These are phyloP conservation scores for Melanotus villosus DNA, from an alignment of 2,888 invertebrate genomes.

Conservation along the genomic window DNA sequence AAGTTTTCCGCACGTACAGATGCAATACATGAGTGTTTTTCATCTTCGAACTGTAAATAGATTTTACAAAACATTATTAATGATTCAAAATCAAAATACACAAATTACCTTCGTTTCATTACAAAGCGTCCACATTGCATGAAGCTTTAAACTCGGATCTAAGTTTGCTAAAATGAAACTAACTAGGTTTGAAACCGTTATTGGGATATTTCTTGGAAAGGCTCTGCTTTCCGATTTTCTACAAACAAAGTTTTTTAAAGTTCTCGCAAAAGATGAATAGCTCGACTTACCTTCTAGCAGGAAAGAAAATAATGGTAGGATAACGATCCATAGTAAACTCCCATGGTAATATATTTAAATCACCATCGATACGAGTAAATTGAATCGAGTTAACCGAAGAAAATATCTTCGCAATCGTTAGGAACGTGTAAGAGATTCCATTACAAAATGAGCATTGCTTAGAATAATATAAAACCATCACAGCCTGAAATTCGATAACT, in stretches of 20 bases:
- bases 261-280: slow-evolving; percentile 3
- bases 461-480: slow-evolving; percentile 84
- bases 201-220: slow-evolving; percentile 75
- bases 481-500: slow-evolving; percentile 72
- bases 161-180: slow-evolving; percentile 83
- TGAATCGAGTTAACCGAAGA: slow-evolving; percentile 69
- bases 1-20: slow-evolving; percentile 71
- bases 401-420: slow-evolving; percentile 77
- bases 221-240: slow-evolving; percentile 81
- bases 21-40: slow-evolving; percentile 69
- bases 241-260: slow-evolving; percentile 60
- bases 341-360: slow-evolving; percentile 90
- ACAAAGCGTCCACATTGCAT: slow-evolving; percentile 73
- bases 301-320: slow-evolving; percentile 87
- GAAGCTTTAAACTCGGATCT: slow-evolving; percentile 69
- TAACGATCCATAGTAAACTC: slow-evolving; percentile 83
- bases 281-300: slow-evolving; percentile 76
- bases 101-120: slow-evolving; percentile 67
- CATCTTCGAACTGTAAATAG: slow-evolving; percentile 60
- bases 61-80: slow-evolving; percentile 1
- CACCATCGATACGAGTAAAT: slow-evolving; percentile 84
- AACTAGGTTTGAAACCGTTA: slow-evolving; percentile 77
- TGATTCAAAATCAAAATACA: neutral
- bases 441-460: slow-evolving; percentile 85
- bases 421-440: slow-evolving; percentile 77